phyloP scores from a whole-genome alignment of 1,140 invertebrate species.

The Trichonephila clavata region DNA sequence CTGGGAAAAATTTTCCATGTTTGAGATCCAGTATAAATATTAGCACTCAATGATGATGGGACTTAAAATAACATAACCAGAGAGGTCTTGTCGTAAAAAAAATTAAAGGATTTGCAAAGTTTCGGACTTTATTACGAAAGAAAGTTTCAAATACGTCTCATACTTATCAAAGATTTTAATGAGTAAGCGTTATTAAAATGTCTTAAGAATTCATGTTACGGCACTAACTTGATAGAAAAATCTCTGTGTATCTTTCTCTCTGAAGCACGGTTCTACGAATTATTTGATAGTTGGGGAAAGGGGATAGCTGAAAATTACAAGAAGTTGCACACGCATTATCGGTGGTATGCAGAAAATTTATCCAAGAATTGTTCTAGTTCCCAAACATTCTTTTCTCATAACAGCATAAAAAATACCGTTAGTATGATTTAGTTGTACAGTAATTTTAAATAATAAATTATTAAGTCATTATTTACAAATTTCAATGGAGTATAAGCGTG shows the following conservation, averaged over 20 bases:
- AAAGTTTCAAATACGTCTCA: not conserved
- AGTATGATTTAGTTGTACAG: no score
- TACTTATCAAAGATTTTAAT: constrained; percentile 3
- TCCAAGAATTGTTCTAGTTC: no score
- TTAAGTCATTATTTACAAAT: no score
- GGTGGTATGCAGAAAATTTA: no score
- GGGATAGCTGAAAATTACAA: no score
- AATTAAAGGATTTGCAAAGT: not conserved
- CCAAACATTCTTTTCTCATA: no score
- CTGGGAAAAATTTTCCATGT: not conserved
- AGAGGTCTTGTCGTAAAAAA: not conserved
- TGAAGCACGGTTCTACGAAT: not conserved
- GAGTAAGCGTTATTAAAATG: not conserved
- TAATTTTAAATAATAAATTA: no score
- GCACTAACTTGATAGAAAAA: not conserved
- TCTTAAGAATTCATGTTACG: not conserved
- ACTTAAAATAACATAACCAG: no score
- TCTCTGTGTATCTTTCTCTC: not conserved
- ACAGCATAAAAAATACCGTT: no score
- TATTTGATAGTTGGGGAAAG: not conserved
- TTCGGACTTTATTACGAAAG: constrained; percentile 12
- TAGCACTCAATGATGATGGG: constrained; percentile 4
- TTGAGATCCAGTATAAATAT: constrained; percentile 49
- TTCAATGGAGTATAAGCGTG: no score
- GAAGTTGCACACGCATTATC: no score